phyloP scores from a whole-genome alignment of 2,797 vertebrate species.

The Labroides dimidiatus region DNA sequence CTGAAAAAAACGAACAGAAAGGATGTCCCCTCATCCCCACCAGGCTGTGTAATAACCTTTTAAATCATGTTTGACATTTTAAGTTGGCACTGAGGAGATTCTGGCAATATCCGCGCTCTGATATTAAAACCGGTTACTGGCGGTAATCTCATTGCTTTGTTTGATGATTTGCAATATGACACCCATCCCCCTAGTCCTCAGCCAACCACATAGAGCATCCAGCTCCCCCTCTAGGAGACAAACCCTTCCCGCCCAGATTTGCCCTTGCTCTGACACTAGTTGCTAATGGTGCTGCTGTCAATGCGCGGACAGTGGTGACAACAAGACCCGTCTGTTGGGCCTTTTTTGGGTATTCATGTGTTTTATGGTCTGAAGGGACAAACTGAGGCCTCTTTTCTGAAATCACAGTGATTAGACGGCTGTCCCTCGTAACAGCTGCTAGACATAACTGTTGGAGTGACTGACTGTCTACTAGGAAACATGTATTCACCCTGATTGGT shows the following conservation, averaged over 20 bases:
- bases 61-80: conserved; percentile 94
- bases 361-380: conserved; percentile 65
- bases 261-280: conserved; percentile 89
- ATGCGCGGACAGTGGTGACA: conserved; percentile 74
- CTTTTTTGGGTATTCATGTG: conserved; percentile 85
- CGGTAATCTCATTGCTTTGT: conserved; percentile 90
- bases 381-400: conserved; percentile 74
- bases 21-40: conserved; percentile 57
- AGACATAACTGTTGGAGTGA: conserved; percentile 58
- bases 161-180: conserved; percentile 89
- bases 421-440: conserved; percentile 81
- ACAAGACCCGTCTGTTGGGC: conserved; percentile 82
- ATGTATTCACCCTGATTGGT: conserved; percentile 2
- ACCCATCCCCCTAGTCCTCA: conserved; percentile 79
- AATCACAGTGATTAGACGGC: conserved; percentile 38
- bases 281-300: conserved; percentile 90
- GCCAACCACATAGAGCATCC: conserved; percentile 68
- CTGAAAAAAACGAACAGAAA: conserved; percentile 38
- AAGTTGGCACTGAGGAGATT: conserved; percentile 84
- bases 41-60: conserved; percentile 88
- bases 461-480: conserved; percentile 13
- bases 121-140: conserved; percentile 88
- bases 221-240: conserved; percentile 73
- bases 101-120: conserved; percentile 84
- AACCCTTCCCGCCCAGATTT: conserved; percentile 74